phyloP scores from a whole-genome alignment of 2,888 invertebrate species.

The Mimas tiliae region DNA sequence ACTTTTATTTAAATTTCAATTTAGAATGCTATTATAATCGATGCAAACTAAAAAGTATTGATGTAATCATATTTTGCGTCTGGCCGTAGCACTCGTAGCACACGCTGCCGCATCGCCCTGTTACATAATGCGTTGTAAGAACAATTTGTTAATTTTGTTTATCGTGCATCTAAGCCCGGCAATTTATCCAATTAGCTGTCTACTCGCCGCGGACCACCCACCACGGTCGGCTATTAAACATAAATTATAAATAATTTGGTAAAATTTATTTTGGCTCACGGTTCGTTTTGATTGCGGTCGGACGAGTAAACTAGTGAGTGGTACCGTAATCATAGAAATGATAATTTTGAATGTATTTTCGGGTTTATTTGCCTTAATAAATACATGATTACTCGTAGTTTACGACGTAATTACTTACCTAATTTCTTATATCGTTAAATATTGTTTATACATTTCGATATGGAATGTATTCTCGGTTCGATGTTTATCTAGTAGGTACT shows the following conservation, averaged over 20 bases:
- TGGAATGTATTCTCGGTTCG: neutral
- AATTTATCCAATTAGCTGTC: conserved; percentile 81
- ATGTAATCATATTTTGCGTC: neutral
- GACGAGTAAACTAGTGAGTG: conserved; percentile 41
- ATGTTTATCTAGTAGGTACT: neutral
- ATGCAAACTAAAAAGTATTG: neutral
- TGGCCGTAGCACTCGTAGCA: conserved; percentile 27
- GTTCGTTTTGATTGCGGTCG: conserved; percentile 61
- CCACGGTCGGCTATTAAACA: conserved; percentile 75
- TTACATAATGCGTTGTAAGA: conserved; percentile 60
- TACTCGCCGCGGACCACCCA: conserved; percentile 72
- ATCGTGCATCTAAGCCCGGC: conserved; percentile 78
- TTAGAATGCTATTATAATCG: neutral
- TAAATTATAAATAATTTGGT: conserved; percentile 83
- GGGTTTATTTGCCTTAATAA: conserved; percentile 29
- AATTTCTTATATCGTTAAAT: conserved; percentile 25
- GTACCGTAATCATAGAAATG: conserved; percentile 29
- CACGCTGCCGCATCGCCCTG: conserved; percentile 34
- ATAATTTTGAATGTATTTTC: conserved; percentile 27
- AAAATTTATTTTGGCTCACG: conserved; percentile 64
- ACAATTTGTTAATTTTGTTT: conserved; percentile 79
- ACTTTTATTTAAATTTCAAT: neutral
- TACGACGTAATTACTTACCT: conserved; percentile 27
- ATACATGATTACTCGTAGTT: conserved; percentile 25
- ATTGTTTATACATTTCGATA: conserved; percentile 10